Percentiles rank a stretch among this genome's conserved stretches.
Conservation (phyloP, 1,140 invertebrate genomes). For the Telenomus remus region DNA sequence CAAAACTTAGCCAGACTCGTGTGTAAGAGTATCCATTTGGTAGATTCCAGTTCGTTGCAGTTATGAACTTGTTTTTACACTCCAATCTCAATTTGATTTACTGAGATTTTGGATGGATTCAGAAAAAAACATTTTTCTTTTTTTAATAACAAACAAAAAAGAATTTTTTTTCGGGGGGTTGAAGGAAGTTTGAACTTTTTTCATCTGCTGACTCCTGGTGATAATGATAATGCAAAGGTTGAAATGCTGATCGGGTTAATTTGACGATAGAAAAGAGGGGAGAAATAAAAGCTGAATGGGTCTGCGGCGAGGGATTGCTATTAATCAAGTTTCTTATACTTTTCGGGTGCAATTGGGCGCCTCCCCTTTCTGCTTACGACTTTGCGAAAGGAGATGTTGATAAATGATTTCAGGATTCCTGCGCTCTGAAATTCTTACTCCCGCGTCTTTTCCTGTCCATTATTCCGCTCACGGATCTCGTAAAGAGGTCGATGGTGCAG, state of each 20-base stretch:
- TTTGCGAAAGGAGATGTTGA: conserved; percentile 51
- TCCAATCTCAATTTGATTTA: no score
- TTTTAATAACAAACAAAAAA: no score
- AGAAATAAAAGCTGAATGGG: conserved; percentile 24
- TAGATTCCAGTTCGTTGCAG: no score
- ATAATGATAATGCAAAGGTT: background rate
- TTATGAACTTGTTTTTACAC: no score
- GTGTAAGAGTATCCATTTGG: no score
- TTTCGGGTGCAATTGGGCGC: conserved; percentile 43
- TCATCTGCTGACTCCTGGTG: no score
- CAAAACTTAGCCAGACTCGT: no score
- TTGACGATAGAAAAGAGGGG: conserved; percentile 11
- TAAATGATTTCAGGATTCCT: conserved; percentile 52
- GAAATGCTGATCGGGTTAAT: conserved; percentile 14
- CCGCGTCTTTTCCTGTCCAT: conserved; percentile 40
- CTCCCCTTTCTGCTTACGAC: conserved; percentile 55
- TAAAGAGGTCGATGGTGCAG: conserved; percentile 44
- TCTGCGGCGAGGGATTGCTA: conserved; percentile 33
- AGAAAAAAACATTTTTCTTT: no score
- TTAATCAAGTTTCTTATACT: conserved; percentile 57
- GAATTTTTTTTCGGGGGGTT: no score
- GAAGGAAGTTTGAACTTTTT: no score
- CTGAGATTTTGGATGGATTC: no score
- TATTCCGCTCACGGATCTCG: conserved; percentile 48
- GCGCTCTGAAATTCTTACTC: conserved; percentile 29